These are phyloP conservation scores for Camponotus floridanus DNA, from an alignment of 1,140 invertebrate species.

Conservation along the genomic window DNA sequence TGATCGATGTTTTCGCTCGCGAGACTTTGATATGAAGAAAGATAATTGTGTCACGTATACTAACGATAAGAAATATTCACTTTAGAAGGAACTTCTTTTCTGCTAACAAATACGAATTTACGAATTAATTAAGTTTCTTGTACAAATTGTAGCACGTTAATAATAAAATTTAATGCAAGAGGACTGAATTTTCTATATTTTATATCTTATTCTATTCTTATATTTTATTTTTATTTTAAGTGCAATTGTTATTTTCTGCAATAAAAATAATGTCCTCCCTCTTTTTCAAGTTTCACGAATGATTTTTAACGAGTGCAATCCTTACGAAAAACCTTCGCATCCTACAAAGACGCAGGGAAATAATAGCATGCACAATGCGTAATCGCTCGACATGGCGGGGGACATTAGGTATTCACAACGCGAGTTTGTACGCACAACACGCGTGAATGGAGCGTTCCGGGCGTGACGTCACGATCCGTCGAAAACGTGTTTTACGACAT, in stretches of 20 bases:
- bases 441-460: constrained; percentile 53
- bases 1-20: neutral
- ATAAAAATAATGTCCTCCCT: neutral
- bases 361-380: constrained; percentile 25
- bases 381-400: constrained; percentile 1
- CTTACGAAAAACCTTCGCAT: neutral
- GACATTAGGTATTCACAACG: constrained; percentile 69
- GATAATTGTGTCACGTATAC: neutral
- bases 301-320: neutral
- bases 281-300: neutral
- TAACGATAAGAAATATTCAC: neutral
- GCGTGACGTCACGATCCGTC: constrained; percentile 42
- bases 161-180: neutral
- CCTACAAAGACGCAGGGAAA: neutral
- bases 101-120: neutral
- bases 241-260: neutral
- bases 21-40: neutral
- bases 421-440: constrained; percentile 71
- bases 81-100: neutral
- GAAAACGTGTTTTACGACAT: constrained; percentile 71
- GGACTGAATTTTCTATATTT: neutral
- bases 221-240: neutral
- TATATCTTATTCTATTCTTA: neutral
- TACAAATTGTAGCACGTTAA: neutral
- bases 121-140: neutral